These are phyloP conservation scores for Sogatella furcifera DNA, from an alignment of 1,140 invertebrate species.

Conservation along the genomic window DNA sequence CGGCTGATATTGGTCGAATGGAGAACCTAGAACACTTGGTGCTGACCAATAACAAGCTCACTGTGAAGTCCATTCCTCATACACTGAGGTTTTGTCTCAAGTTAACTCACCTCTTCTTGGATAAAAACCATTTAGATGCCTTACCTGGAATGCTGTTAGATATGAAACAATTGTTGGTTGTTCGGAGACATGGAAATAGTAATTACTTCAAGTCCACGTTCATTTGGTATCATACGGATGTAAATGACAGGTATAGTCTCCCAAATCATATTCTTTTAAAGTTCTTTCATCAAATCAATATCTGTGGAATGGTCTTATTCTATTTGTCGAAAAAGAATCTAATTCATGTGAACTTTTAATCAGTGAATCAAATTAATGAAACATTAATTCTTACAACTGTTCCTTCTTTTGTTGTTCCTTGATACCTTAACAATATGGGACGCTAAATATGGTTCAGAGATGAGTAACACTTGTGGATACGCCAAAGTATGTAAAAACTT, in stretches of 20 bases:
- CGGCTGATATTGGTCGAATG: constrained; percentile 37
- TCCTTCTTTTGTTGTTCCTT: no score
- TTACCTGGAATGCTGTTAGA: constrained; percentile 37
- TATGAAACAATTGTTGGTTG: constrained; percentile 35
- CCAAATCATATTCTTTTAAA: no score
- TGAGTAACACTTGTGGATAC: no score
- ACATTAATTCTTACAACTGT: no score
- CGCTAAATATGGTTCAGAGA: no score
- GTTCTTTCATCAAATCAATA: no score
- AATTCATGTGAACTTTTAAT: no score
- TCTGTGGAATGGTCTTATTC: no score
- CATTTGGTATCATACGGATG: constrained; percentile 42
- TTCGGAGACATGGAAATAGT: constrained; percentile 42
- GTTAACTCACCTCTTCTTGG: constrained; percentile 33
- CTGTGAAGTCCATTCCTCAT: constrained; percentile 38
- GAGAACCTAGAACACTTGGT: constrained; percentile 34
- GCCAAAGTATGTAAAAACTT: no score
- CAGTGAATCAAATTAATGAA: no score
- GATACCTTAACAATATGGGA: no score
- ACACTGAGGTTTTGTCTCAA: constrained; percentile 35
- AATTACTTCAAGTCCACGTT: constrained; percentile 44
- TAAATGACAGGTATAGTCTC: constrained; percentile 33
- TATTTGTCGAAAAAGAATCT: no score
- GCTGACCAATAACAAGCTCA: constrained; percentile 38
- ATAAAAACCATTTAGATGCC: constrained; percentile 40